Percentiles rank a stretch among this genome's conserved stretches.
Conservation (phyloP, 2,888 invertebrate species). For the Aethes cnicana region DNA sequence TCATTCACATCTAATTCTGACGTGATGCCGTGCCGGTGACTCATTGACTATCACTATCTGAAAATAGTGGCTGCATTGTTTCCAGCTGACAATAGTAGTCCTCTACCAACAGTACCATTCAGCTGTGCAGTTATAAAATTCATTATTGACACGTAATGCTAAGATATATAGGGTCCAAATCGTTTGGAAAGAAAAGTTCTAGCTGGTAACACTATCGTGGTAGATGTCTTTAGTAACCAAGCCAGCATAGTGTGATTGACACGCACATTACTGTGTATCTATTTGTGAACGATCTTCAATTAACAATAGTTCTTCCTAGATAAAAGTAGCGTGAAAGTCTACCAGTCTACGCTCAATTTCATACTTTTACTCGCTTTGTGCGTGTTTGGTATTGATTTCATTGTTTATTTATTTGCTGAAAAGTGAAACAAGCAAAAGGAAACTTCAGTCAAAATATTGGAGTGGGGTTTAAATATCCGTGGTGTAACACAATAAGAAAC, state of each 20-base stretch:
- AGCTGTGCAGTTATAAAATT: background rate
- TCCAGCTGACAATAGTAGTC: conserved; percentile 31
- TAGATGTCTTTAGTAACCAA: conserved; percentile 2
- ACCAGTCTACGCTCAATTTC: conserved; percentile 3
- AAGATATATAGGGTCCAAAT: background rate
- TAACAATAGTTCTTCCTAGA: conserved; percentile 26
- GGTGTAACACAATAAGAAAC: no score
- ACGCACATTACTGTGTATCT: conserved; percentile 33
- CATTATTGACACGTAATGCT: background rate
- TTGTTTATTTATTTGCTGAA: conserved; percentile 7
- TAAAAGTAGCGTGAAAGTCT: conserved; percentile 21
- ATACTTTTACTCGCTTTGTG: conserved; percentile 16
- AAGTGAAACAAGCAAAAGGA: no score
- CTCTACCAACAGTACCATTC: background rate
- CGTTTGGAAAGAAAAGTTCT: background rate
- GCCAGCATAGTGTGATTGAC: conserved; percentile 35
- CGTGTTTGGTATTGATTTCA: background rate
- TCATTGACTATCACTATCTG: conserved; percentile 52
- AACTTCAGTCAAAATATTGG: no score
- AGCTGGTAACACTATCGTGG: background rate
- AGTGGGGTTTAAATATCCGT: no score
- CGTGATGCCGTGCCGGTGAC: conserved; percentile 49
- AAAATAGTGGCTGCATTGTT: conserved; percentile 56
- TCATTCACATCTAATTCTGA: conserved; percentile 38
- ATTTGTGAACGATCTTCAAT: conserved; percentile 29